phyloP scores from a whole-genome alignment of 2,888 invertebrate genomes.

The Coenonympha arcania region DNA sequence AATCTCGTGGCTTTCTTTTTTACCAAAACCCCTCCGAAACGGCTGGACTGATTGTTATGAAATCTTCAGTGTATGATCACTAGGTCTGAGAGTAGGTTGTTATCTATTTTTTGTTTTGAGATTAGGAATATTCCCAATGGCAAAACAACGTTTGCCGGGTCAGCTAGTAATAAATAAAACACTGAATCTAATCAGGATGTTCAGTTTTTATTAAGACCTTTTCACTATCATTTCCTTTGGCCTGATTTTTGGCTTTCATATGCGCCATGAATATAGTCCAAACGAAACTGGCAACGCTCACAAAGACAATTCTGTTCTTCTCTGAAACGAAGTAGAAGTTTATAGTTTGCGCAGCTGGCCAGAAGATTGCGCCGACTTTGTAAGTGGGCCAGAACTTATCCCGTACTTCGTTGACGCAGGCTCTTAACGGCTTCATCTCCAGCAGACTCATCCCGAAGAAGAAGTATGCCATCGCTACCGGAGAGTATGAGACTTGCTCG shows the following conservation, averaged over 20 bases:
- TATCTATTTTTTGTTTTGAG: no score
- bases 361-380: constrained; percentile 77
- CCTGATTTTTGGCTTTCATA: constrained; percentile 71
- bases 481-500: constrained; percentile 82
- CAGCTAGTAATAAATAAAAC: no score
- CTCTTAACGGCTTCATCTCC: constrained; percentile 76
- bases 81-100: no score
- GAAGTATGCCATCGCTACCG: constrained; percentile 81
- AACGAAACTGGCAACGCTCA: constrained; percentile 80
- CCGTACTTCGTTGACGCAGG: constrained; percentile 78
- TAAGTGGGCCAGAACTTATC: constrained; percentile 83
- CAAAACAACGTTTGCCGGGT: no score
- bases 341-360: constrained; percentile 82
- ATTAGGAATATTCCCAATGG: no score
- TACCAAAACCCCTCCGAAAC: no score
- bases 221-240: background rate
- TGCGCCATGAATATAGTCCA: constrained; percentile 86
- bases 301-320: constrained; percentile 81
- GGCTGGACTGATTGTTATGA: no score
- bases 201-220: background rate
- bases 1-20: no score
- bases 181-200: background rate
- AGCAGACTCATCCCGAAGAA: constrained; percentile 83
- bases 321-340: constrained; percentile 82
- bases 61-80: no score